Evolutionary conservation across 2,797 vertebrate species (phyloP).

Genomic region (Neopelma chrysocephalum): DNA sequence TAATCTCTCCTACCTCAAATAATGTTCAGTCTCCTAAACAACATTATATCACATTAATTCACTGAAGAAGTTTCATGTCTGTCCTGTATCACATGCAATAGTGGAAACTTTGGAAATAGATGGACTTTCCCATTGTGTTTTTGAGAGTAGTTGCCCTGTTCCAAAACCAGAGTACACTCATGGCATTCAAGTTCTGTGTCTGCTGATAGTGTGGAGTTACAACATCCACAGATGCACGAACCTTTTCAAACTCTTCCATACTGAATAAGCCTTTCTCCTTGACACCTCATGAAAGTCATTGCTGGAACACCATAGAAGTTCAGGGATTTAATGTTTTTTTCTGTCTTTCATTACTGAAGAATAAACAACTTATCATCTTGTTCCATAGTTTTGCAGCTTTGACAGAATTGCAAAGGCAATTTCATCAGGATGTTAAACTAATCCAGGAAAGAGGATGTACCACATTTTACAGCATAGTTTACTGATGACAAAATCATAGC

Average conservation of each 20-base stretch:
- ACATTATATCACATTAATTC: rapidly evolving
- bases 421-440: background rate
- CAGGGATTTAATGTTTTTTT: background rate
- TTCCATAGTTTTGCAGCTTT: background rate
- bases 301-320: background rate
- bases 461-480: background rate
- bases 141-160: background rate
- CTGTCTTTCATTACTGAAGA: background rate
- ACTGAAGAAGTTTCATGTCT: background rate
- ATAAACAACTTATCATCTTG: background rate
- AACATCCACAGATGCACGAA: background rate
- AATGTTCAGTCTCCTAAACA: background rate
- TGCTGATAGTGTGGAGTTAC: background rate
- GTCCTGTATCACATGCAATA: background rate
- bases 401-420: background rate
- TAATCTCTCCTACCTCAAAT: background rate
- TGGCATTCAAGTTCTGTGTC: background rate
- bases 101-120: background rate
- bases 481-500: background rate
- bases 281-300: background rate
- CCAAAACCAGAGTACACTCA: background rate
- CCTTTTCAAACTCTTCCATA: background rate
- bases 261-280: background rate
- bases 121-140: background rate
- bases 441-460: background rate